A percentile compares a stretch with the other conserved stretches of the same genome.
These are phyloP conservation scores for Lepidothrix coronata DNA, from an alignment of 2,113 vertebrate genomes.

Conservation along the genomic window DNA sequence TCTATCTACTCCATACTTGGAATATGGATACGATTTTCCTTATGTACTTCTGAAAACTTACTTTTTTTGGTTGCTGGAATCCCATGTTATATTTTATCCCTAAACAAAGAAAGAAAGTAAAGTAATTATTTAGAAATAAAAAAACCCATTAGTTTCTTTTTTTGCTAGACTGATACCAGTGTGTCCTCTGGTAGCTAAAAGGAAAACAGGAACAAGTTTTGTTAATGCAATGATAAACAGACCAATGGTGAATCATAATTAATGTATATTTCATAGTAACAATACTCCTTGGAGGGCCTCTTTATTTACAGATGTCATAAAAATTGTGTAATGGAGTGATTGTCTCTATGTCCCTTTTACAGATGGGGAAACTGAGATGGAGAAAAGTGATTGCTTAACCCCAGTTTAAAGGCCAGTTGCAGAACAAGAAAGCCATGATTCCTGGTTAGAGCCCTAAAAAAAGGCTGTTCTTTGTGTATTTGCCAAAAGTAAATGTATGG, in stretches of 20 bases:
- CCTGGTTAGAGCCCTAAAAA: background rate
- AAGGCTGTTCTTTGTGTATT: background rate
- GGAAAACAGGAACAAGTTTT: background rate
- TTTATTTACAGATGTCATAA: background rate
- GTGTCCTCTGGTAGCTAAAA: background rate
- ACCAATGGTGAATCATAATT: background rate
- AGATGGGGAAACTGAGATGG: background rate
- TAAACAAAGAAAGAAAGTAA: conserved; percentile 67
- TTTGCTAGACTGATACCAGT: background rate
- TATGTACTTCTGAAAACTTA: conserved; percentile 58
- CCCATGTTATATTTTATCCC: conserved; percentile 76
- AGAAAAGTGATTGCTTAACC: background rate
- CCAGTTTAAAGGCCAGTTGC: background rate
- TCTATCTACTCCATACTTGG: background rate
- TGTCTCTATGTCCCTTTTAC: background rate
- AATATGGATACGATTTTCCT: background rate
- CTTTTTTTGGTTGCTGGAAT: conserved; percentile 70
- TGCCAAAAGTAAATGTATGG: background rate
- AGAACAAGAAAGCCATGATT: background rate
- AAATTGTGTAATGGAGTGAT: background rate
- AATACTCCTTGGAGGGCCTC: background rate
- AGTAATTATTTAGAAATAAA: conserved; percentile 23
- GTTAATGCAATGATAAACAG: background rate
- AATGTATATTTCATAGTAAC: background rate
- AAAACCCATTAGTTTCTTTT: background rate